A percentile compares a stretch with the other conserved stretches of the same genome.
These are phyloP conservation scores for Byasa hedistus DNA, from an alignment of 2,888 invertebrate genomes.

Conservation along the genomic window DNA sequence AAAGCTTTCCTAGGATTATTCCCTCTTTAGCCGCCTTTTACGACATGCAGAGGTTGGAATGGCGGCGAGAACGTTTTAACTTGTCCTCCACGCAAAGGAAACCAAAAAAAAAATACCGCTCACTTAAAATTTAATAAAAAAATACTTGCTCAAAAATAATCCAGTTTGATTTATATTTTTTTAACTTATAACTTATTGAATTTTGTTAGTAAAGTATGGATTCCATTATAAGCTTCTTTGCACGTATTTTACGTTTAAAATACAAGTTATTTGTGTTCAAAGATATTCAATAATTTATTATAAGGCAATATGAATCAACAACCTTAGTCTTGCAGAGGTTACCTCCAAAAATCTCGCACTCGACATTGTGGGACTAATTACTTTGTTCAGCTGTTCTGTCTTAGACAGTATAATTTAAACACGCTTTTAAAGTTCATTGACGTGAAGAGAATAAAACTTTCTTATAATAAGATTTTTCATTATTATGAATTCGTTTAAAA, in stretches of 20 bases:
- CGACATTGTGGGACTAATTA: slow-evolving; percentile 24
- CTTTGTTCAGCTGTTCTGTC: slow-evolving; percentile 20
- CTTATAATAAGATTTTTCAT: too few relatives aligned
- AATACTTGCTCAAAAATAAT: too few relatives aligned
- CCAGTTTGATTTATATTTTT: neutral
- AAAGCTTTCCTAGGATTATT: too few relatives aligned
- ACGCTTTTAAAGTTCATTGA: slow-evolving; percentile 17
- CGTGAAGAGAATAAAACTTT: neutral
- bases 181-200: neutral
- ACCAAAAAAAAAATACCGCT: too few relatives aligned
- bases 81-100: too few relatives aligned
- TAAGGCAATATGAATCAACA: slow-evolving; percentile 3
- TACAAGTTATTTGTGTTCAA: neutral
- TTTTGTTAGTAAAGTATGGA: too few relatives aligned
- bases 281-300: slow-evolving; percentile 4
- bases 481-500: neutral
- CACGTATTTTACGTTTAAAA: neutral
- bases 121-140: too few relatives aligned
- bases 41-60: too few relatives aligned
- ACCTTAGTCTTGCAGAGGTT: slow-evolving; percentile 13
- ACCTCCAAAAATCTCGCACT: slow-evolving; percentile 15
- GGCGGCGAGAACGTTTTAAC: too few relatives aligned
- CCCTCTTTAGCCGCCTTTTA: too few relatives aligned
- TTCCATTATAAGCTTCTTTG: neutral
- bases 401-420: slow-evolving; percentile 9